Conservation (phyloP, 2,888 invertebrate species). For the Xestobium rufovillosum region DNA sequence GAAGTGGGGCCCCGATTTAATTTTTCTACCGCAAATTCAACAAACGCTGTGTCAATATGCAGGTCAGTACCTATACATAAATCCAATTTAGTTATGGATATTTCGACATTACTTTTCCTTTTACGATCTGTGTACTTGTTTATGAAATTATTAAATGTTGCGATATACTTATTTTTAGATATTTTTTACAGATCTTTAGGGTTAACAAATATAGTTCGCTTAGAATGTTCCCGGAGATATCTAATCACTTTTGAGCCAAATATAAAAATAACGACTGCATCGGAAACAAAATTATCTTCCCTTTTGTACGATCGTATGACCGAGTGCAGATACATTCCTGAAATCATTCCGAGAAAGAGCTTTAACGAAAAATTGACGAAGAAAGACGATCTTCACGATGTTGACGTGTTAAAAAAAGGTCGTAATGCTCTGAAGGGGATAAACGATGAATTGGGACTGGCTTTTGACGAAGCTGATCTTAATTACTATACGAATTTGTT, state of each 20-base stretch:
- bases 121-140: no score
- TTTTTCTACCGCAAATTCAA: constrained; percentile 93
- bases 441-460: constrained; percentile 56
- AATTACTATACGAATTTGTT: constrained; percentile 86
- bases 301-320: constrained; percentile 90
- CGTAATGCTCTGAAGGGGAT: constrained; percentile 73
- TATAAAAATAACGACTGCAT: constrained; percentile 38
- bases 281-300: constrained; percentile 48
- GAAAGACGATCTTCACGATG: constrained; percentile 69
- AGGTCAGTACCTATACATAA: no score
- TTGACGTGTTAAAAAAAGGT: constrained; percentile 74
- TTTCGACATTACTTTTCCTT: no score
- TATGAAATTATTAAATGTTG: no score
- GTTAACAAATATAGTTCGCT: constrained; percentile 61
- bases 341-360: constrained; percentile 56
- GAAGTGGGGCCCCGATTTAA: constrained; percentile 92
- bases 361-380: constrained; percentile 61
- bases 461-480: constrained; percentile 89
- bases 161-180: no score
- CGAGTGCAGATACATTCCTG: constrained; percentile 70
- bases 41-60: constrained; percentile 93
- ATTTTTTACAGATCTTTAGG: constrained; percentile 79
- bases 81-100: no score
- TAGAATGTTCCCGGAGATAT: constrained; percentile 79
- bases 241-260: constrained; percentile 48